Evolutionary conservation across 2,113 vertebrate genomes (phyloP).

Genomic region (Elgaria multicarinata): DNA sequence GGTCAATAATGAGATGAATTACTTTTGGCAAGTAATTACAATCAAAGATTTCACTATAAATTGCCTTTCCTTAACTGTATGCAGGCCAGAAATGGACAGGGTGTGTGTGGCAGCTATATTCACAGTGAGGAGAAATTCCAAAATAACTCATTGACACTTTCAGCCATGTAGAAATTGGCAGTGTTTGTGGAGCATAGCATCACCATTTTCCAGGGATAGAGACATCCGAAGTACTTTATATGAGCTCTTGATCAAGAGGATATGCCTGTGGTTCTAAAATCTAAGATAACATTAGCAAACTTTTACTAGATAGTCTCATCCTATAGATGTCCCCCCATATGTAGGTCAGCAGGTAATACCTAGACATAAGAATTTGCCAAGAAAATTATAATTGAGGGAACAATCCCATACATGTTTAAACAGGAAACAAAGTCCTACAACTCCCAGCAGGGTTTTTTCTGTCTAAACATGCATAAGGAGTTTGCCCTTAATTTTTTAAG

Average conservation of each 20-base stretch:
- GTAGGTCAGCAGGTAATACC: not conserved
- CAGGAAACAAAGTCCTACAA: not conserved
- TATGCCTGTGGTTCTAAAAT: not conserved
- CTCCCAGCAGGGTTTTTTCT: no score
- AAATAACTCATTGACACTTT: not conserved
- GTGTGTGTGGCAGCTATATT: not conserved
- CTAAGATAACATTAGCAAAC: no score
- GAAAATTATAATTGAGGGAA: not conserved
- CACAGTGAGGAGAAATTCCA: not conserved
- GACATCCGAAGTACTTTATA: not conserved
- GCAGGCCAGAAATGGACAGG: not conserved
- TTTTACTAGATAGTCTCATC: not conserved
- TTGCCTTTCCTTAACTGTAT: conserved; percentile 9
- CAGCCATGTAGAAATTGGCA: not conserved
- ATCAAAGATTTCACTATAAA: conserved; percentile 1
- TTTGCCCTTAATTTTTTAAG: not conserved
- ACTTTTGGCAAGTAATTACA: conserved; percentile 26
- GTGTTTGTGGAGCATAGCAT: not conserved
- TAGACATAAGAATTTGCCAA: not conserved
- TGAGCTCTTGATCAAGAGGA: not conserved
- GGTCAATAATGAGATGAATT: conserved; percentile 27
- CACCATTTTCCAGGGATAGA: not conserved
- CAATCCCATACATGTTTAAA: no score
- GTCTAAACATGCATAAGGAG: no score
- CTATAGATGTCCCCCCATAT: not conserved